Evolutionary conservation across 2,888 invertebrate species (phyloP), one percentile per base, ranked within the genome.

Genomic region (Thera britannica): DNA sequence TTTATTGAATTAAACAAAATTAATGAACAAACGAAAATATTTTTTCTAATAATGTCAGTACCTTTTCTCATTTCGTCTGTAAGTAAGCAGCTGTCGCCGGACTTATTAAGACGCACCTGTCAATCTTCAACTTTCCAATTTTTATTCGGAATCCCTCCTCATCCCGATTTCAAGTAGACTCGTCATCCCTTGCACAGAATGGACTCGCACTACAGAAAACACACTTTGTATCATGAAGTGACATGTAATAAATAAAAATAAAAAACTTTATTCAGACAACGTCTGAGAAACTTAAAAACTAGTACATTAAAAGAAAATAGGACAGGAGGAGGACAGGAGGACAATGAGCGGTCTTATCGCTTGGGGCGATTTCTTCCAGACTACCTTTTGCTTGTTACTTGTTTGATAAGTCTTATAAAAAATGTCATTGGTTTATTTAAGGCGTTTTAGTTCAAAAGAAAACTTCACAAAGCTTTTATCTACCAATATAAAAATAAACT

Each of bases 71-170:
- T 93, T 93, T 90, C 84, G 80, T 75, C 76, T 78, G 65, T 58
- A 63, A 56, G 73, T 76, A 75, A 83, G 83, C 93, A 93, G 89
- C 90, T 92, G 93, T 87, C 85, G 86, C 87, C 84, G 76, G 76
- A 83, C 88, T 93, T 93, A 93, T 93, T 93, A 93, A 91, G 92
- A 90, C 92, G 90, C 93, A 93, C 93, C 93, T 93, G 93, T 93
- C 93, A 93, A 93, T 93, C 93, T 92, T 87, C 79, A 77, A 76
- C 75, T 82, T 82, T 77, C 76, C 77, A 82, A 79, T 91, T 93
- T 92, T 93, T 92, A 91, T 93, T 92, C 83, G 82, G 70, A 80
- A 83, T 83, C 84, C 86, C 88, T 86, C 86, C 83, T 86, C 82
- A 83, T 85, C 81, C 83, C 81, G 80, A 85, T 81, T 81, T 88